A percentile compares a stretch with the other conserved stretches of the same genome.
Evolutionary conservation across 2,888 invertebrate species (phyloP).

Genomic region (Dermolepida albohirtum): DNA sequence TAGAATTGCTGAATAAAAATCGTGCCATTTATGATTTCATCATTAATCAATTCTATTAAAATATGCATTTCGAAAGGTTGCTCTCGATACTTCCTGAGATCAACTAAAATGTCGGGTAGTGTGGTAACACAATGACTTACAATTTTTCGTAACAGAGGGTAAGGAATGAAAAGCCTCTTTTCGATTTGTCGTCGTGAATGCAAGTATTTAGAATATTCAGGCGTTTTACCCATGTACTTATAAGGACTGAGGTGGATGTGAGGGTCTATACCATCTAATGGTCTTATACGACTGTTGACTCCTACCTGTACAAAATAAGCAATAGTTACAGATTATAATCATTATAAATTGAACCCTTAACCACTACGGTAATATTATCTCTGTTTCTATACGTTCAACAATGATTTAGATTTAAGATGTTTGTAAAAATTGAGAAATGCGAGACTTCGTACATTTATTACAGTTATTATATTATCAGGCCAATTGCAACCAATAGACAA

Average conservation of each 20-base stretch:
- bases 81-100: slow-evolving; percentile 59
- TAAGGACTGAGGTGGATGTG: slow-evolving; percentile 68
- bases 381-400: no score
- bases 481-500: no score
- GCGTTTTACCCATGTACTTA: slow-evolving; percentile 73
- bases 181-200: slow-evolving; percentile 69
- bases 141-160: slow-evolving; percentile 74
- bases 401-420: no score
- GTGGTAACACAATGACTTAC: slow-evolving; percentile 67
- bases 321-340: no score
- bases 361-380: no score
- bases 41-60: slow-evolving; percentile 52
- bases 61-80: slow-evolving; percentile 53
- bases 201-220: slow-evolving; percentile 71
- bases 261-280: slow-evolving; percentile 69
- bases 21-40: slow-evolving; percentile 51
- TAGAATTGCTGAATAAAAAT: slow-evolving; percentile 53
- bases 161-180: slow-evolving; percentile 71
- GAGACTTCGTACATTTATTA: no score
- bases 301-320: slow-evolving; percentile 66
- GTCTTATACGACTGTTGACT: slow-evolving; percentile 73
- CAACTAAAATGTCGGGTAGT: slow-evolving; percentile 70
- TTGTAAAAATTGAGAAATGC: no score
- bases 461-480: no score
- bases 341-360: no score